Conservation (phyloP, 2,888 invertebrate genomes). For the Elysia crispata region DNA sequence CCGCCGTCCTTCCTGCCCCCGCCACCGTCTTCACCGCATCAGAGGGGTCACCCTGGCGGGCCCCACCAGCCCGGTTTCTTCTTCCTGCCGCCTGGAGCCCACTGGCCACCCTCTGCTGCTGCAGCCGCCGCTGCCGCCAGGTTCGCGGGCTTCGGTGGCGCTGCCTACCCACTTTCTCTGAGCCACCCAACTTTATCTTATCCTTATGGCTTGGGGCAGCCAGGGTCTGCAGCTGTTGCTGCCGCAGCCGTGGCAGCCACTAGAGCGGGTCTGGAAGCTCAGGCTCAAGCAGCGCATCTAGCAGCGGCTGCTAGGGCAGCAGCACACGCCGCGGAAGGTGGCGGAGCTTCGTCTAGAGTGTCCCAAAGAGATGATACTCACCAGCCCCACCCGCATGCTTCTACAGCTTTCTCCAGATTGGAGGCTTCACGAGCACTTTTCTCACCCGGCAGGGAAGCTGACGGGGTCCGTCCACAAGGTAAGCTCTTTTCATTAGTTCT, state of each 20-base stretch:
- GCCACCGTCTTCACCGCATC: no score
- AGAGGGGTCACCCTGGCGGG: no score
- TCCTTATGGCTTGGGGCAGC: constrained; percentile 65
- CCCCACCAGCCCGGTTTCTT: no score
- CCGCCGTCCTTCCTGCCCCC: no score
- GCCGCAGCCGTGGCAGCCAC: constrained; percentile 17
- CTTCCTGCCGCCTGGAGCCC: no score
- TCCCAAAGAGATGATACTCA: no score
- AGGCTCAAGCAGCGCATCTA: constrained; percentile 42
- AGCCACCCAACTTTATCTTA: constrained; percentile 68
- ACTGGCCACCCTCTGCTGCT: no score
- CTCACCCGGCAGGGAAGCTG: constrained; percentile 67
- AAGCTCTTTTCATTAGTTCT: no score
- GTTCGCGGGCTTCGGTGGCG: no score
- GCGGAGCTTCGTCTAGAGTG: not conserved
- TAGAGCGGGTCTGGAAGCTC: constrained; percentile 40
- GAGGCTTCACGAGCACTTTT: constrained; percentile 53
- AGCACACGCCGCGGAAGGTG: not conserved
- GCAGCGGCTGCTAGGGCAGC: constrained; percentile 31
- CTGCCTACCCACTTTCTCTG: constrained; percentile 58
- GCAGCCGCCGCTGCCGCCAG: no score
- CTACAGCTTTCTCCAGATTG: no score
- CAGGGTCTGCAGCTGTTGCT: constrained; percentile 39
- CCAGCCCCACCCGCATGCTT: no score
- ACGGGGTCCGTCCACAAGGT: constrained; percentile 61